phyloP scores from a whole-genome alignment of 2,888 invertebrate genomes.

The Agriopis leucophaearia region DNA sequence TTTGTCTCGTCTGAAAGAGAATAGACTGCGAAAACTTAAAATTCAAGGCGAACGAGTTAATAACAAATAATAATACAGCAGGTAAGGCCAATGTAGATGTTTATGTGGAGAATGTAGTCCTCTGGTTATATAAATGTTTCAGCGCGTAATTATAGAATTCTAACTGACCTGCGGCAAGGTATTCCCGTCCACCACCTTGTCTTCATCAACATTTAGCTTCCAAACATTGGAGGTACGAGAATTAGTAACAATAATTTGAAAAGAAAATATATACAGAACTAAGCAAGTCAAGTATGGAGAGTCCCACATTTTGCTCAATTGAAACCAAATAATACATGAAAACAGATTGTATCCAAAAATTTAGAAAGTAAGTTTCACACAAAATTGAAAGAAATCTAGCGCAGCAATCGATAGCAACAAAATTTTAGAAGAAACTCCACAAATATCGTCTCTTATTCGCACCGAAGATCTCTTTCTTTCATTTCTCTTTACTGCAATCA shows the following conservation, averaged over 20 bases:
- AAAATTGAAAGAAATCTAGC: slow-evolving; percentile 57
- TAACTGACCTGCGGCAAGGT: slow-evolving; percentile 84
- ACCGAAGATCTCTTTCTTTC: slow-evolving; percentile 51
- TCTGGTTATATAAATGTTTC: slow-evolving; percentile 73
- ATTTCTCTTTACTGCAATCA: slow-evolving; percentile 32
- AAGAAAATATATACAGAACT: slow-evolving; percentile 90
- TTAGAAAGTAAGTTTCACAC: slow-evolving; percentile 60
- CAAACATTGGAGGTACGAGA: slow-evolving; percentile 94
- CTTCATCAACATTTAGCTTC: slow-evolving; percentile 92
- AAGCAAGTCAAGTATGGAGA: slow-evolving; percentile 87
- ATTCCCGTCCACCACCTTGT: slow-evolving; percentile 90
- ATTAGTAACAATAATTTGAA: slow-evolving; percentile 91
- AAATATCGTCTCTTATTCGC: slow-evolving; percentile 45
- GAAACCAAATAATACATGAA: slow-evolving; percentile 68
- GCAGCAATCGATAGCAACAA: slow-evolving; percentile 59
- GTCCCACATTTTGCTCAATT: slow-evolving; percentile 82
- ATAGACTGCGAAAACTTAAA: slow-evolving; percentile 45
- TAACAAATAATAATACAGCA: slow-evolving; percentile 50
- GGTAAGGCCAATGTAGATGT: slow-evolving; percentile 53
- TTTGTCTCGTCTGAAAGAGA: slow-evolving; percentile 19
- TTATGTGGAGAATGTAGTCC: slow-evolving; percentile 53
- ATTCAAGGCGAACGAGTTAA: slow-evolving; percentile 60
- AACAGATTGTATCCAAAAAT: slow-evolving; percentile 56
- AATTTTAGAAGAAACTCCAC: slow-evolving; percentile 56
- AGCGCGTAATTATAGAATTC: slow-evolving; percentile 49